phyloP scores from a whole-genome alignment of 2,888 invertebrate species.

The Schizaphis graminum region DNA sequence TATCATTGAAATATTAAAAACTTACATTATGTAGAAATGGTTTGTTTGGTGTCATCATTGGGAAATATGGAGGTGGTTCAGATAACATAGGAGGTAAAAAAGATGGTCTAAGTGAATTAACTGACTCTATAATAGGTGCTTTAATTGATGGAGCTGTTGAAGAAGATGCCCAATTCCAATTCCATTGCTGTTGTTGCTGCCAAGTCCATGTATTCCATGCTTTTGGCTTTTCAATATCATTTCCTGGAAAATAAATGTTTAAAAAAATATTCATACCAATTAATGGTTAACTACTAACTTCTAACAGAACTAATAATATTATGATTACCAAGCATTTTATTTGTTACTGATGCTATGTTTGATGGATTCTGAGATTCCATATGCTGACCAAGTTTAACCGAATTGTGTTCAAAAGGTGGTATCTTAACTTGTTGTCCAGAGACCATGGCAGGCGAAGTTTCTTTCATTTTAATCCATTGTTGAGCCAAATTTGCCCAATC shows the following conservation, averaged over 20 bases:
- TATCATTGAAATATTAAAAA: conserved; percentile 3
- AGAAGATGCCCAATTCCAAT: conserved; percentile 57
- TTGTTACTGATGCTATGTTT: conserved; percentile 27
- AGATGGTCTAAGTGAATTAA: conserved; percentile 39
- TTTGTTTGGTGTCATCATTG: conserved; percentile 29
- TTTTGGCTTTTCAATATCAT: conserved; percentile 52
- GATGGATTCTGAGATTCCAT: conserved; percentile 6
- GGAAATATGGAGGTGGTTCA: conserved; percentile 42
- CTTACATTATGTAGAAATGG: conserved; percentile 40
- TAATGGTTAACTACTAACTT: conserved; percentile 13
- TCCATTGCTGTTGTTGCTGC: conserved; percentile 60
- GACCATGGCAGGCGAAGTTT: conserved; percentile 75
- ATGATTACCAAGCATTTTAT: conserved; percentile 68
- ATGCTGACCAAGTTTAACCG: conserved; percentile 16
- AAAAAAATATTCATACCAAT: not conserved
- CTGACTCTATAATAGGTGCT: conserved; percentile 28
- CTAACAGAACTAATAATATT: not conserved
- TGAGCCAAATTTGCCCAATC: conserved; percentile 98
- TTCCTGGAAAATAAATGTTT: conserved; percentile 33
- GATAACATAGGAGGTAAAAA: conserved; percentile 41
- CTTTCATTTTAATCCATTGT: conserved; percentile 98
- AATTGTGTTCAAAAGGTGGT: conserved; percentile 66
- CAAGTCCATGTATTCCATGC: conserved; percentile 57
- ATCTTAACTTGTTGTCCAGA: conserved; percentile 10
- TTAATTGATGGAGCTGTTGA: not conserved